Evolutionary conservation across 2,888 invertebrate genomes (phyloP), one percentile per base, ranked within the genome.

Genomic region (Mongoloraphidia duomilia): DNA sequence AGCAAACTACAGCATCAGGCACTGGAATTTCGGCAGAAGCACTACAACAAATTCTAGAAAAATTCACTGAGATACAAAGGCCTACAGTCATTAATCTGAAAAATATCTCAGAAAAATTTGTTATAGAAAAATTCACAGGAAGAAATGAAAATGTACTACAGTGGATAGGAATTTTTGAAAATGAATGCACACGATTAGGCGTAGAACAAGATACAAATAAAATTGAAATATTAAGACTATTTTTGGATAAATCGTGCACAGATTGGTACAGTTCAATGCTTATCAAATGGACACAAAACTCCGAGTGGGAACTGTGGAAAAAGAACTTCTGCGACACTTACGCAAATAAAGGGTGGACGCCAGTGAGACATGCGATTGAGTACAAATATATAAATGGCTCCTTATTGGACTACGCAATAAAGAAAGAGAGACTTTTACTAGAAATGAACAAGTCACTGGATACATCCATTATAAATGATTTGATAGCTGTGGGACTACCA

Each of bases 401-500:
- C 47, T 17, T 61, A 17, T 47, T 60, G 39, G 56, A 60, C 34
- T 60, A 51, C 51, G 51, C 53, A 13, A 51, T 46, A 53, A 54
- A 52, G 51, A 55, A 58, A 41, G 50, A 53, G 50, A 53, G 51
- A 35, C 36, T 46, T 36, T 41, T 60, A 55, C 41, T 59, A 47
- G 52, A 59, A 35, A 51, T 54, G 34, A 53, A 48, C 46, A 52
- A 56, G 50, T 42, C 50, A 42, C 56, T 58, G 8, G 57, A 59
- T 51, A 46, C 33, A 41, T 40, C 51, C 39, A 55, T 57, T 8
- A 33, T 60, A 40, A 57, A 61, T 44, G 57, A 60, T 52, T 47
- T 62, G 8, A 61, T 62, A 42, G 60, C 58, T 45, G 47, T 47
- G 9, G 61, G 60, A 17, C 51, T 63, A 51, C 60, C 61, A 54